A percentile compares a stretch with the other conserved stretches of the same genome.
Conservation (phyloP, 2,797 vertebrate species). For the Molothrus ater region DNA sequence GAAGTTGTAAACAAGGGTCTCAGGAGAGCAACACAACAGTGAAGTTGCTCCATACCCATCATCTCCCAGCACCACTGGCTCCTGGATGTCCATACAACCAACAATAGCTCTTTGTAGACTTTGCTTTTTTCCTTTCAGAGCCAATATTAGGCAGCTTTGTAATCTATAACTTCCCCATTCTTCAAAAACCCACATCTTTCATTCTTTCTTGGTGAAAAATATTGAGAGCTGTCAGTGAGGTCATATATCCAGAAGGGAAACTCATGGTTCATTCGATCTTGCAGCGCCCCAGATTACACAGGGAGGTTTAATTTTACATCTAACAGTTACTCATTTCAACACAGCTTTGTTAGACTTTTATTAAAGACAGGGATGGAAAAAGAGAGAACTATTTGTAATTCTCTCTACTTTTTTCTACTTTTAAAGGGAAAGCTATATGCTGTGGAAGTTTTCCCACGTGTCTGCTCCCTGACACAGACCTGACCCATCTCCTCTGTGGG, state of each 20-base stretch:
- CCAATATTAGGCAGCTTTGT: slow-evolving; percentile 2
- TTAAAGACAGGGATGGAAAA: slow-evolving; percentile 51
- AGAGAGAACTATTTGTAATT: slow-evolving; percentile 58
- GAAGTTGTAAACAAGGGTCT: not conserved
- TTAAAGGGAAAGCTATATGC: not conserved
- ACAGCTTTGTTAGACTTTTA: slow-evolving; percentile 66
- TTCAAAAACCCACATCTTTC: slow-evolving; percentile 21
- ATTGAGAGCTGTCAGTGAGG: slow-evolving; percentile 52
- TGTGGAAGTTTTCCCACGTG: not conserved
- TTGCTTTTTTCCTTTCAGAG: not conserved
- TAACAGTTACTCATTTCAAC: slow-evolving; percentile 55
- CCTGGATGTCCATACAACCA: not conserved
- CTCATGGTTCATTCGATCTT: slow-evolving; percentile 49
- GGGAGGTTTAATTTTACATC: slow-evolving; percentile 72
- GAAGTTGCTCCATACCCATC: not conserved
- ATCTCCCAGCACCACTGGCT: not conserved
- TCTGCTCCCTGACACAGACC: not conserved
- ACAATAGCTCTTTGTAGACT: not conserved
- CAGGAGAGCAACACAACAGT: not conserved
- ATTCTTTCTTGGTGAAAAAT: slow-evolving; percentile 21
- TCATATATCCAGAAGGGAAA: slow-evolving; percentile 56
- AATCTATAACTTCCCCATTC: not conserved
- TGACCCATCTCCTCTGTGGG: not conserved
- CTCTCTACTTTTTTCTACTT: not conserved
- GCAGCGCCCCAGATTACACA: slow-evolving; percentile 31